Conservation (phyloP, 30 jellyfish, hydroid and myxozoan species). For the Cassiopea xamachana region DNA sequence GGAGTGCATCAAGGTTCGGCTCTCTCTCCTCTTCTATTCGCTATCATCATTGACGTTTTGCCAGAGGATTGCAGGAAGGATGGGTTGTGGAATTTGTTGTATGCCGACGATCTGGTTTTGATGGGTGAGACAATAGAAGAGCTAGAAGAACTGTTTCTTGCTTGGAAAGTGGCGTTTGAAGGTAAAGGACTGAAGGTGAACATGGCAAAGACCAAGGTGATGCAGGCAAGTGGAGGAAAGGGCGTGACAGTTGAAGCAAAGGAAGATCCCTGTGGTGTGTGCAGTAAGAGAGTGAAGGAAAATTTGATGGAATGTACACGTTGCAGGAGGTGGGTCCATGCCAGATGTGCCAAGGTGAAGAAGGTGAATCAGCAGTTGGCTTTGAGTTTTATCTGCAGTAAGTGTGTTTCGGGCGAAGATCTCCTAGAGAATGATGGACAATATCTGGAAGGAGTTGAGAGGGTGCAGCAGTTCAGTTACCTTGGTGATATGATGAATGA, state of each 20-base stretch:
- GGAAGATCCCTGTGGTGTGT: conserved; percentile 32
- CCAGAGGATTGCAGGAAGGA: neutral
- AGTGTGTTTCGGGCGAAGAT: neutral
- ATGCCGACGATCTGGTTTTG: conserved; percentile 44
- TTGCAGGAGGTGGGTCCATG: conserved; percentile 27
- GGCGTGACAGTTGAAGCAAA: conserved; percentile 12
- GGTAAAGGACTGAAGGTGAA: conserved; percentile 33
- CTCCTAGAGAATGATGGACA: neutral
- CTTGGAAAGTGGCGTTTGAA: conserved; percentile 10
- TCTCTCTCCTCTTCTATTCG: conserved; percentile 18
- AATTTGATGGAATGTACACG: neutral
- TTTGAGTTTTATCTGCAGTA: neutral
- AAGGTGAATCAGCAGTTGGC: neutral
- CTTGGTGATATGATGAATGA: conserved; percentile 13
- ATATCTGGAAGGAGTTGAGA: neutral
- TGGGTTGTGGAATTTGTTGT: neutral
- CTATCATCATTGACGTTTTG: conserved; percentile 6
- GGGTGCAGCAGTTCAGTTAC: conserved; percentile 19
- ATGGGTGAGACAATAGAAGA: conserved; percentile 24
- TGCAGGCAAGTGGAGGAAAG: conserved; percentile 1
- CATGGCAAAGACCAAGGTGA: neutral
- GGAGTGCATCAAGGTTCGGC: conserved; percentile 50
- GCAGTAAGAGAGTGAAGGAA: conserved; percentile 13
- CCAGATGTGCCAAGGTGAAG: conserved; percentile 28
- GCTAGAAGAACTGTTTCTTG: conserved; percentile 4